Percentiles rank a stretch among this genome's conserved stretches.
Conservation (phyloP, 2,113 vertebrate genomes). For the Tetraodon nigroviridis region DNA sequence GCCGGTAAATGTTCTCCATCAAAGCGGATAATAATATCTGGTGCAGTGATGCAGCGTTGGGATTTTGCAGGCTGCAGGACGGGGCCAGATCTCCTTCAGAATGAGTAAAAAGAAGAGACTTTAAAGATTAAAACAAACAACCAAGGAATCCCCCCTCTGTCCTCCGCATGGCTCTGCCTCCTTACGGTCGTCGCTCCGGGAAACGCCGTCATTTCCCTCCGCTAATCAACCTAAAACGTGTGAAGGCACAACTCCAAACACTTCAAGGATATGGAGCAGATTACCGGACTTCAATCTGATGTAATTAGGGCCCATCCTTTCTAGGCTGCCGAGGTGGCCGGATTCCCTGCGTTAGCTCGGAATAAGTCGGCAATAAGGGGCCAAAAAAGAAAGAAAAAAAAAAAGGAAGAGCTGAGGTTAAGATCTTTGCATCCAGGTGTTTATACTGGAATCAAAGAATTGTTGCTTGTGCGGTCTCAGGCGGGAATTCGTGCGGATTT, state of each 20-base stretch:
- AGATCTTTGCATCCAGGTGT: conserved; percentile 29
- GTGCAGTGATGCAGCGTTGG: conserved; percentile 66
- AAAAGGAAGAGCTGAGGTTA: conserved; percentile 24
- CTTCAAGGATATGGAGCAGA: conserved; percentile 51
- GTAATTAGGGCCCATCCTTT: conserved; percentile 42
- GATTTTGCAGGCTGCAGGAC: conserved; percentile 52
- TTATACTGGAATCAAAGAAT: conserved; percentile 45
- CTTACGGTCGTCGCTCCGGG: conserved; percentile 23
- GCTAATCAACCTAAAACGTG: conserved; percentile 61
- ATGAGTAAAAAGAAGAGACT: not conserved
- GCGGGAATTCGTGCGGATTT: conserved; percentile 26
- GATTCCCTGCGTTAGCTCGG: conserved; percentile 12
- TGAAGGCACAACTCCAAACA: conserved; percentile 34
- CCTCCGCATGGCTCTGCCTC: conserved; percentile 9
- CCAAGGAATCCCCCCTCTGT: not conserved
- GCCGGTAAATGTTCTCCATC: conserved; percentile 75
- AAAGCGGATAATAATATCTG: conserved; percentile 73
- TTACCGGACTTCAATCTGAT: conserved; percentile 57
- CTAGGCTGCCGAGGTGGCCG: conserved; percentile 24
- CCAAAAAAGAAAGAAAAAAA: too few relatives aligned
- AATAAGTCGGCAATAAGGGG: conserved; percentile 27
- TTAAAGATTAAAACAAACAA: not conserved
- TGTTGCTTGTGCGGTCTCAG: conserved; percentile 21
- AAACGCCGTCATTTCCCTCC: conserved; percentile 28
- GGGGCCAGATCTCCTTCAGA: not conserved